A percentile compares a stretch with the other conserved stretches of the same genome.
Evolutionary conservation across 92 coral and sea anemone genomes (phyloP).

Genomic region (Porites rus): DNA sequence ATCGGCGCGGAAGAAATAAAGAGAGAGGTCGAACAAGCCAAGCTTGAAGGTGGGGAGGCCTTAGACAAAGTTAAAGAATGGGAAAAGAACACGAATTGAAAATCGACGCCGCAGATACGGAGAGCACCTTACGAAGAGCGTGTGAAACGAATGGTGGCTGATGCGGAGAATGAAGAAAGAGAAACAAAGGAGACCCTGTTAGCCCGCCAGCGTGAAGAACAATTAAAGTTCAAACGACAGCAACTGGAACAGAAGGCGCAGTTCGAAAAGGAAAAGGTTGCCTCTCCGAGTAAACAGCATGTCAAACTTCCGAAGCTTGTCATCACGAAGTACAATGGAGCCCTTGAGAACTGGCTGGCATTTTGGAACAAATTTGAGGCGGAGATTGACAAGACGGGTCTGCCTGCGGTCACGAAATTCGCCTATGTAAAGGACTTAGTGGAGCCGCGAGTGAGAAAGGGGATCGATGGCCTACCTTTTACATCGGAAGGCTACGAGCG

Average conservation of each 20-base stretch:
- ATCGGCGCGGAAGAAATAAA: conserved; percentile 40
- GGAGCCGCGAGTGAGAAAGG: too few species aligned
- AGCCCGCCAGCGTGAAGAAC: conserved; percentile 49
- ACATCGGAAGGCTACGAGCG: too few species aligned
- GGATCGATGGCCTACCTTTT: too few species aligned
- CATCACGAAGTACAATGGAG: conserved; percentile 51
- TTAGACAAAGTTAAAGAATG: conserved; percentile 44
- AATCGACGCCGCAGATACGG: conserved; percentile 29
- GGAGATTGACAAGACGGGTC: too few species aligned
- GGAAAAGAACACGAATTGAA: conserved; percentile 36
- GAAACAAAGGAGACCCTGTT: conserved; percentile 23
- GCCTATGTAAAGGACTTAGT: too few species aligned
- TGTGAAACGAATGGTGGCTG: conserved; percentile 20
- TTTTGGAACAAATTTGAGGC: too few species aligned
- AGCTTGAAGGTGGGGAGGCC: conserved; percentile 28
- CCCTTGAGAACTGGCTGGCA: conserved; percentile 45
- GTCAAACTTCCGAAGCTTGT: conserved; percentile 54
- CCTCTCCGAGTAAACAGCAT: conserved; percentile 16
- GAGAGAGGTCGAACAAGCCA: conserved; percentile 30
- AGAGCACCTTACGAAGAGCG: neutral
- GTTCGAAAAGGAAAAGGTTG: neutral
- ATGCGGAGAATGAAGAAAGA: conserved; percentile 36
- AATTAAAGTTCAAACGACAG: conserved; percentile 40
- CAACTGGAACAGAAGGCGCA: conserved; percentile 32
- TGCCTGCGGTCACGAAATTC: too few species aligned